These are phyloP conservation scores for Anoura caudifer DNA, from an alignment of 2,113 vertebrate species.

Conservation along the genomic window DNA sequence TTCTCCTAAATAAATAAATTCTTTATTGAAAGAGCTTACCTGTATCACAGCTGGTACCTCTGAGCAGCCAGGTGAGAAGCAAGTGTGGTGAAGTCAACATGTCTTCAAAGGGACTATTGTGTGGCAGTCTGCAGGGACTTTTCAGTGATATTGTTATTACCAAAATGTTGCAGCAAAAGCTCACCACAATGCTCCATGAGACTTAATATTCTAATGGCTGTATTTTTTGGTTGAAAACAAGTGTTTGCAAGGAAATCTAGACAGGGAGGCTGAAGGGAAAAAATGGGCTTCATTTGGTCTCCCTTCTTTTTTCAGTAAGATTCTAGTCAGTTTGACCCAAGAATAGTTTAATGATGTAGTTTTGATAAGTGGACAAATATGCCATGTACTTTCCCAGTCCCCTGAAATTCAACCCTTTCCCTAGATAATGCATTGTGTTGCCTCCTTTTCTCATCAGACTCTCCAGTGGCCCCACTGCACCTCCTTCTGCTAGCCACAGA, in stretches of 20 bases:
- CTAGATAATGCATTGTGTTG: neutral
- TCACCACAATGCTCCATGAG: neutral
- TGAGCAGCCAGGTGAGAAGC: neutral
- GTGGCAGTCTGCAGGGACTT: neutral
- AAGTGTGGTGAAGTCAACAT: neutral
- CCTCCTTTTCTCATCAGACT: neutral
- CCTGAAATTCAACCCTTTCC: neutral
- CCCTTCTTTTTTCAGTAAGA: neutral
- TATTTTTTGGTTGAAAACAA: neutral
- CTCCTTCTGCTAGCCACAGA: neutral
- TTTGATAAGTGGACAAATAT: neutral
- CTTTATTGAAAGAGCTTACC: slow-evolving; percentile 24
- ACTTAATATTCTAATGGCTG: neutral
- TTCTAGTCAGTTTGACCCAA: neutral
- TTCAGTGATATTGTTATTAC: neutral
- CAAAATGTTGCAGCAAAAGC: slow-evolving; percentile 17
- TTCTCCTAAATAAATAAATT: neutral
- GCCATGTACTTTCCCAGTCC: neutral
- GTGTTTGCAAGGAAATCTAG: neutral
- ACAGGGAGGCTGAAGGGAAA: neutral
- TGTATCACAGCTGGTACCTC: slow-evolving; percentile 2
- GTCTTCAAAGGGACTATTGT: neutral
- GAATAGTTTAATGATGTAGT: neutral
- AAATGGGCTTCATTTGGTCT: neutral
- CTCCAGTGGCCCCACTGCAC: neutral